Percentiles rank a stretch among this genome's conserved stretches.
These are phyloP conservation scores for Coranthus polyacanthus DNA, from an alignment of 2,797 vertebrate species.

Conservation along the genomic window DNA sequence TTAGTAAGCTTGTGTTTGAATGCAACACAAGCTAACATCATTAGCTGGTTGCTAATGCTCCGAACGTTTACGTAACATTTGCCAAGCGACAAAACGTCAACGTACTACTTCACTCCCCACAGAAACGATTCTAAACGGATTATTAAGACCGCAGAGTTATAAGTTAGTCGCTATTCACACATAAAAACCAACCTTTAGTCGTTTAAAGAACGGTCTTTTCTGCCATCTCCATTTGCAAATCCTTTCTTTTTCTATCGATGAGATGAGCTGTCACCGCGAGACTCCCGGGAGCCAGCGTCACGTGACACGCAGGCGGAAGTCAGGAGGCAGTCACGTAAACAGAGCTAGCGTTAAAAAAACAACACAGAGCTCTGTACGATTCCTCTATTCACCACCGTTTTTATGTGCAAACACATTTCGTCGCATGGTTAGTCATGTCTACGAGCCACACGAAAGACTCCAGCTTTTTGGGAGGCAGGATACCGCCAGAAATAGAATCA, in stretches of 20 bases:
- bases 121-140: accelerated
- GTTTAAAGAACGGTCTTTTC: slow-evolving; percentile 53
- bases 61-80: slow-evolving; percentile 32
- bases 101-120: accelerated
- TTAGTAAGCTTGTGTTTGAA: neutral
- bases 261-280: slow-evolving; percentile 60
- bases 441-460: slow-evolving; percentile 52
- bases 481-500: slow-evolving; percentile 86
- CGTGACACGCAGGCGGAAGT: slow-evolving; percentile 71
- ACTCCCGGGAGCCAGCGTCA: slow-evolving; percentile 41
- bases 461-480: slow-evolving; percentile 83
- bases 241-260: slow-evolving; percentile 56
- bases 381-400: neutral
- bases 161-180: accelerated
- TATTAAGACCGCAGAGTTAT: accelerated
- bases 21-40: slow-evolving; percentile 52
- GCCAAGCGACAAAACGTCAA: neutral
- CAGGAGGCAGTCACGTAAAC: slow-evolving; percentile 10
- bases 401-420: neutral
- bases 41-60: slow-evolving; percentile 60
- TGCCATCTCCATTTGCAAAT: slow-evolving; percentile 79
- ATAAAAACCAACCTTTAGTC: slow-evolving; percentile 60
- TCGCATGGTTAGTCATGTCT: slow-evolving; percentile 62
- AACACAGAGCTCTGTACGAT: neutral
- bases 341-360: neutral